Conservation (phyloP, 2,888 invertebrate genomes). For the Eristalis tenax region DNA sequence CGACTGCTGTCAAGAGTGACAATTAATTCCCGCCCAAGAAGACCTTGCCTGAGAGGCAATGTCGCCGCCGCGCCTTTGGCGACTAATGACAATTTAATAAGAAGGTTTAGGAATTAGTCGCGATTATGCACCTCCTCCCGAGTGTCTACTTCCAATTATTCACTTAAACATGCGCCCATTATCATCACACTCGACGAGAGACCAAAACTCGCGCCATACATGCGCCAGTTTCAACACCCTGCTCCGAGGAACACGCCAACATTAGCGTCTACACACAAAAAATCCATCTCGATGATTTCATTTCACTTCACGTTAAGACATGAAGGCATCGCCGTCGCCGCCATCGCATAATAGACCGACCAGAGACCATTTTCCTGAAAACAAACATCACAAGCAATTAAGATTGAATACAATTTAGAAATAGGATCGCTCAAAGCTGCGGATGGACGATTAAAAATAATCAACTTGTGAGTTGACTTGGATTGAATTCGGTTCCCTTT, state of each 20-base stretch:
- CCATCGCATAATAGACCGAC: background rate
- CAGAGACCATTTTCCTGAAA: constrained; percentile 6
- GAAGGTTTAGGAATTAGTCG: background rate
- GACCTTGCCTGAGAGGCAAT: background rate
- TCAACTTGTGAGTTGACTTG: constrained; percentile 40
- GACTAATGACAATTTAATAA: constrained; percentile 26
- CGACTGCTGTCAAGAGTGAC: background rate
- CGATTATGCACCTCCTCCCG: background rate
- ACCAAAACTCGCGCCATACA: constrained; percentile 16
- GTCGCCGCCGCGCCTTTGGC: background rate
- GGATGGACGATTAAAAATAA: constrained; percentile 70
- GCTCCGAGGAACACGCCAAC: constrained; percentile 11
- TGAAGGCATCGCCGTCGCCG: constrained; percentile 13
- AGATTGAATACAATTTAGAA: constrained; percentile 63
- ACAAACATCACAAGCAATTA: constrained; percentile 64
- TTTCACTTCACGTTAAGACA: constrained; percentile 57
- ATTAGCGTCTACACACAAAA: background rate
- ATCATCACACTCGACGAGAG: background rate
- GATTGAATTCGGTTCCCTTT: constrained; percentile 47
- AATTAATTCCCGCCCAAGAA: background rate
- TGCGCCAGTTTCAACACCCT: constrained; percentile 50
- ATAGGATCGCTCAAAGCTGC: constrained; percentile 66
- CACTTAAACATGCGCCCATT: background rate
- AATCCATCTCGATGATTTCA: constrained; percentile 62
- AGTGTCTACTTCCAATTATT: constrained; percentile 19